A percentile compares a stretch with the other conserved stretches of the same genome.
Evolutionary conservation across 2,888 invertebrate genomes (phyloP).

Genomic region (Anarsia innoxiella): DNA sequence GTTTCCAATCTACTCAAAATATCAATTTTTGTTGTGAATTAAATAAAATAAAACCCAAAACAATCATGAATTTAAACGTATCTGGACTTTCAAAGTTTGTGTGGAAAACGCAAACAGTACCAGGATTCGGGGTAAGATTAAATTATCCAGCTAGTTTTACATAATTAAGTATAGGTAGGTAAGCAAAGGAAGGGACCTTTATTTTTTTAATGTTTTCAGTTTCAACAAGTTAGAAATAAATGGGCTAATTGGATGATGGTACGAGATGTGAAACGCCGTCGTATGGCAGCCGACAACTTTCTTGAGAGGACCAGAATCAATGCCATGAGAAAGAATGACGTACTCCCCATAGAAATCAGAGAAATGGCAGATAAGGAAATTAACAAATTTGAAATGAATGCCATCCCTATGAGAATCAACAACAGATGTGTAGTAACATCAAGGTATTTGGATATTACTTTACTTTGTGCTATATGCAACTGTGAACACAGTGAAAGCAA

Average conservation of each 20-base stretch:
- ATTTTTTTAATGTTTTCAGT: slow-evolving; percentile 49
- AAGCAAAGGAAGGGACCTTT: too few species aligned
- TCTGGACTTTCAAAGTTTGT: slow-evolving; percentile 44
- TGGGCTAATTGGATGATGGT: slow-evolving; percentile 91
- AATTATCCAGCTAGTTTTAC: background rate
- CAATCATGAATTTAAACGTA: slow-evolving; percentile 54
- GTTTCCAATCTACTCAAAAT: too few species aligned
- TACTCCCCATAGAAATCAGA: slow-evolving; percentile 87
- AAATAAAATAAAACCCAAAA: background rate
- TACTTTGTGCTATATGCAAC: too few species aligned
- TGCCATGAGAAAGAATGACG: slow-evolving; percentile 87
- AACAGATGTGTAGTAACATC: slow-evolving; percentile 93
- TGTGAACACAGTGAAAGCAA: too few species aligned
- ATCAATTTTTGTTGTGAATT: background rate
- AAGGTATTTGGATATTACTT: slow-evolving; percentile 53
- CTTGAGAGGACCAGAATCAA: slow-evolving; percentile 87
- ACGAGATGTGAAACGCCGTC: slow-evolving; percentile 88
- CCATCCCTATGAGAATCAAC: slow-evolving; percentile 78
- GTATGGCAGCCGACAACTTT: slow-evolving; percentile 82
- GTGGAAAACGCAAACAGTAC: slow-evolving; percentile 51
- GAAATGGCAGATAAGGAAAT: slow-evolving; percentile 87
- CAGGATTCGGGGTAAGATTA: slow-evolving; percentile 49
- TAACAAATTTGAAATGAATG: slow-evolving; percentile 84
- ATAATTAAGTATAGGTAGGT: too few species aligned
- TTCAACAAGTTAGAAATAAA: slow-evolving; percentile 83